phyloP scores from a whole-genome alignment of 2,797 vertebrate species.

The Fundulus diaphanus region DNA sequence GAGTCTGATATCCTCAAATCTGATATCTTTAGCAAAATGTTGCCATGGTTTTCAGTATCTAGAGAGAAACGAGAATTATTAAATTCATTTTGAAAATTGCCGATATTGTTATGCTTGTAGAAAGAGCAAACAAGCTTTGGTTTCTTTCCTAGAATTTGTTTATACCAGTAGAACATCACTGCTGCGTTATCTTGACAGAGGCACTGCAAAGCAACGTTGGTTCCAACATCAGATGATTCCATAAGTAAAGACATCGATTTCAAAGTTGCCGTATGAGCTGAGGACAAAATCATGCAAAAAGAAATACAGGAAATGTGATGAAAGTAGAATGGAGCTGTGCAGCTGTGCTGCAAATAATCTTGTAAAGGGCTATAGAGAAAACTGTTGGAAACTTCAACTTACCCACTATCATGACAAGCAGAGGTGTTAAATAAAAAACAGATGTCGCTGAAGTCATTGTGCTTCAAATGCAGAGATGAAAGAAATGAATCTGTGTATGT shows the following conservation, averaged over 20 bases:
- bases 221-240: conserved; percentile 22
- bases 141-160: conserved; percentile 40
- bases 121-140: conserved; percentile 22
- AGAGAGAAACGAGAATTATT: conserved; percentile 14
- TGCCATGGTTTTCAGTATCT: accelerated
- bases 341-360: background rate
- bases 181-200: background rate
- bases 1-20: conserved; percentile 41
- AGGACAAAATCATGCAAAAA: background rate
- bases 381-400: background rate
- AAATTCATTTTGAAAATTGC: conserved; percentile 12
- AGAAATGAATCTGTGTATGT: conserved; percentile 13
- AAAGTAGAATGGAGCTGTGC: background rate
- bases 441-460: conserved; percentile 36
- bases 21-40: conserved; percentile 25
- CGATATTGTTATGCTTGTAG: background rate
- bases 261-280: conserved; percentile 12
- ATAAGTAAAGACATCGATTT: background rate
- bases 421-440: conserved; percentile 9
- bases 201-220: conserved; percentile 28
- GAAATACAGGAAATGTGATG: background rate
- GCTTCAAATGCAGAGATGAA: conserved; percentile 27
- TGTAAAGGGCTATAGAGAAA: background rate
- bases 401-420: conserved; percentile 34
- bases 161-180: conserved; percentile 46